Conservation (phyloP, 2,113 vertebrate genomes). For the Elanoides forficatus region DNA sequence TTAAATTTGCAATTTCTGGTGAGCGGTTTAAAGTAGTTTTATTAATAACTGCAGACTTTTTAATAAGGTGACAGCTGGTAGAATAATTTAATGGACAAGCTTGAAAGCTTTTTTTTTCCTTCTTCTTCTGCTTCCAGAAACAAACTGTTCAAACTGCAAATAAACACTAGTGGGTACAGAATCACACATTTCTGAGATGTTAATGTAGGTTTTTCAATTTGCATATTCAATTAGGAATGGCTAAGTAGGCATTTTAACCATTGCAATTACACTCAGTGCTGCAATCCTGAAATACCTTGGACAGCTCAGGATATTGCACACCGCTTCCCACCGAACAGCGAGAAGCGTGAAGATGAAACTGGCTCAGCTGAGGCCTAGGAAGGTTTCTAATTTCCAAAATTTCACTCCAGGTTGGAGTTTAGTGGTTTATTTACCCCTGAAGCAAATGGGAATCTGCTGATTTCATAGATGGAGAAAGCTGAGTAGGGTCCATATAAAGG, state of each 20-base stretch:
- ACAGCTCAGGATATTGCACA: neutral
- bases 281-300: neutral
- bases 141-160: slow-evolving; percentile 57
- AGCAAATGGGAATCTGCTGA: neutral
- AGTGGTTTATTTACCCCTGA: neutral
- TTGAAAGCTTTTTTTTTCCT: neutral
- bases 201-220: slow-evolving; percentile 45
- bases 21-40: slow-evolving; percentile 26
- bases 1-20: neutral
- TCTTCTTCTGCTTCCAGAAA: slow-evolving; percentile 12
- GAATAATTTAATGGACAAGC: slow-evolving; percentile 49
- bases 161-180: slow-evolving; percentile 53
- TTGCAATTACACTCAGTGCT: neutral
- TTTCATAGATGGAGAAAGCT: neutral
- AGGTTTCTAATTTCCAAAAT: neutral
- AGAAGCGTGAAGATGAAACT: neutral
- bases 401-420: neutral
- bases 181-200: slow-evolving; percentile 39
- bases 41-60: slow-evolving; percentile 61
- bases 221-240: slow-evolving; percentile 37
- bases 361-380: neutral
- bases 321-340: neutral
- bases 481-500: neutral
- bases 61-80: slow-evolving; percentile 57
- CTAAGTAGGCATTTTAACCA: slow-evolving; percentile 2